Conservation (phyloP, 2,888 invertebrate species). For the Pristionchus arcanus region DNA sequence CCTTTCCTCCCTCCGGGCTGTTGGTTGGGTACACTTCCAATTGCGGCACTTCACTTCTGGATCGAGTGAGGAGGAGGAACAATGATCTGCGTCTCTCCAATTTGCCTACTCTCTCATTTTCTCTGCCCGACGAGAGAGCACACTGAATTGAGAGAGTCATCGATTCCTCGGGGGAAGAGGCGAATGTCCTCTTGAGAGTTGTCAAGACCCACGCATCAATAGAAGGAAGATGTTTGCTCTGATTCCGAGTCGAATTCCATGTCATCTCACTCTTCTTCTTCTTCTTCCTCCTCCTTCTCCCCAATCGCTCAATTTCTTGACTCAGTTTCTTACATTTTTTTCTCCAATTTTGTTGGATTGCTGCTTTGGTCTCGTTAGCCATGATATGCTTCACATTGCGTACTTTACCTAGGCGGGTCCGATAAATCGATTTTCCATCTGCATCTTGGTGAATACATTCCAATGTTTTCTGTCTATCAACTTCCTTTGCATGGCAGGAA, state of each 20-base stretch:
- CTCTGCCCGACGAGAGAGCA: neutral
- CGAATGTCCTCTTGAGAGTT: slow-evolving; percentile 39
- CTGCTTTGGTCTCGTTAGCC: too few species aligned
- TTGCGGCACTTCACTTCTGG: slow-evolving; percentile 30
- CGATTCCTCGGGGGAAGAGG: neutral
- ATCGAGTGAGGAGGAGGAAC: neutral
- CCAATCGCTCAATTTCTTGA: too few species aligned
- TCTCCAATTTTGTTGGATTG: too few species aligned
- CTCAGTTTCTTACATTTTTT: too few species aligned
- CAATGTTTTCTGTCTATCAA: too few species aligned
- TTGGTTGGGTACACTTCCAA: slow-evolving; percentile 37
- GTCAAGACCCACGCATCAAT: slow-evolving; percentile 39
- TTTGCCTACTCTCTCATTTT: neutral
- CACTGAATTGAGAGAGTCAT: neutral
- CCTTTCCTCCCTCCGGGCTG: slow-evolving; percentile 8
- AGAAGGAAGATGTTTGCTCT: neutral
- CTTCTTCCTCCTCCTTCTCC: neutral
- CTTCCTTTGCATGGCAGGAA: too few species aligned
- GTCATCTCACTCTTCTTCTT: slow-evolving; percentile 19
- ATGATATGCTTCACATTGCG: too few species aligned
- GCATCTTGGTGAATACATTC: too few species aligned
- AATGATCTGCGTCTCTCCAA: neutral
- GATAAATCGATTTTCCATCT: too few species aligned
- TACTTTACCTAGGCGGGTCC: too few species aligned
- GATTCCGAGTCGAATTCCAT: slow-evolving; percentile 41